Conservation (phyloP, 2,113 vertebrate genomes). For the Syngnathus scovelli region DNA sequence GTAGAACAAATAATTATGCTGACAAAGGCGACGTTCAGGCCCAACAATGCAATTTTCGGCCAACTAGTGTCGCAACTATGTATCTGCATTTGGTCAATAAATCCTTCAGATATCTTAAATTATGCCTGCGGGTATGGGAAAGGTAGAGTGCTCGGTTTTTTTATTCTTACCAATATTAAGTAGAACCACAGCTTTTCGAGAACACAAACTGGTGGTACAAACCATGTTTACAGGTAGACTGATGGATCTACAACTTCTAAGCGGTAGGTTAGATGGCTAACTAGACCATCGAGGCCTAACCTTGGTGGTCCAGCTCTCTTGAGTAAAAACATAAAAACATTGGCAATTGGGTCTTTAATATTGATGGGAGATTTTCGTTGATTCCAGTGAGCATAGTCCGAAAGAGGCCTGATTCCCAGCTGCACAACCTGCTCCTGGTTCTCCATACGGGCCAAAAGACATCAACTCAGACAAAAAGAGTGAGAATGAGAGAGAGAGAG, state of each 20-base stretch:
- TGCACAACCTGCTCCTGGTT: constrained; percentile 45
- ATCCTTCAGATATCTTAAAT: background rate
- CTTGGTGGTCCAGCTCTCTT: background rate
- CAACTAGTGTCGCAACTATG: background rate
- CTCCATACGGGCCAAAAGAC: constrained; percentile 35
- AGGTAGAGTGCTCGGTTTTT: background rate
- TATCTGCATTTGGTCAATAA: background rate
- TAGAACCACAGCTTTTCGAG: background rate
- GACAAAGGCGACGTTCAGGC: background rate
- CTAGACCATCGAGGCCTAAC: background rate
- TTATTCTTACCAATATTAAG: too few relatives aligned
- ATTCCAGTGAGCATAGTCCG: background rate
- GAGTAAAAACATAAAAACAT: background rate
- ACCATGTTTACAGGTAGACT: background rate
- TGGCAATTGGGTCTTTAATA: background rate
- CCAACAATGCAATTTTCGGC: background rate
- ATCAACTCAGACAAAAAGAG: constrained; percentile 16
- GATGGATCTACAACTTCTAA: background rate
- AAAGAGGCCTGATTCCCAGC: constrained; percentile 54
- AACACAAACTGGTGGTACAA: background rate
- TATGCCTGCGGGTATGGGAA: background rate
- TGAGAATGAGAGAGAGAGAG: constrained; percentile 16
- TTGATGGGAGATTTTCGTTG: background rate
- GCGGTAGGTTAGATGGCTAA: background rate
- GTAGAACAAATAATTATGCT: background rate